Evolutionary conservation across 2,797 vertebrate species (phyloP).

Genomic region (Schizopygopsis malacanthus): DNA sequence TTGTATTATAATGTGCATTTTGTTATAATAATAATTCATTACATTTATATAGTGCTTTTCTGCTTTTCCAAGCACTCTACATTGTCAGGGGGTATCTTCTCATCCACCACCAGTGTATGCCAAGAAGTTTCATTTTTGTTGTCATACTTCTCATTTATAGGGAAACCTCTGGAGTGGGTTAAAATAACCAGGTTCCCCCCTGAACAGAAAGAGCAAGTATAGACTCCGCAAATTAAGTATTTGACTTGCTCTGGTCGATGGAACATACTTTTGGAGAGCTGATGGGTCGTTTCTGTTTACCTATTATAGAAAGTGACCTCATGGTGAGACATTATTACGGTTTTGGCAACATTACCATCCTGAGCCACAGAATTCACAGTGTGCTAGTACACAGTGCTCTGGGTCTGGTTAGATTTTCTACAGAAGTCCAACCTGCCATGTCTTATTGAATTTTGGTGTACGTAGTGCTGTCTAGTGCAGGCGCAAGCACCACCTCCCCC

Average conservation of each 20-base stretch:
- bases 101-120: no score
- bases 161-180: conserved; percentile 3
- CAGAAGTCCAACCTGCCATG: background rate
- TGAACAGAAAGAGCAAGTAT: conserved; percentile 1
- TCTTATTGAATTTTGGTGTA: background rate
- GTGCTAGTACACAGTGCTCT: background rate
- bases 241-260: background rate
- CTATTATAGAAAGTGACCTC: conserved; percentile 32
- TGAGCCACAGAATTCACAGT: conserved; percentile 8
- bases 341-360: conserved; percentile 40
- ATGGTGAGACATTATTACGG: background rate
- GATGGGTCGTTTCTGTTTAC: conserved; percentile 14
- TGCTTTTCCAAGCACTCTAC: no score
- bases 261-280: conserved; percentile 11
- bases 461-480: background rate
- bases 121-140: background rate
- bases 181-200: background rate
- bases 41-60: no score
- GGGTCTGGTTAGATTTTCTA: background rate
- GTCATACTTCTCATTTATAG: background rate
- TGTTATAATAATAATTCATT: background rate
- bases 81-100: no score
- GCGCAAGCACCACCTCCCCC: background rate
- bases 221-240: background rate
- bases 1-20: background rate